Conservation (phyloP, 2,113 vertebrate species). For the Gnathonemus longibarbis region DNA sequence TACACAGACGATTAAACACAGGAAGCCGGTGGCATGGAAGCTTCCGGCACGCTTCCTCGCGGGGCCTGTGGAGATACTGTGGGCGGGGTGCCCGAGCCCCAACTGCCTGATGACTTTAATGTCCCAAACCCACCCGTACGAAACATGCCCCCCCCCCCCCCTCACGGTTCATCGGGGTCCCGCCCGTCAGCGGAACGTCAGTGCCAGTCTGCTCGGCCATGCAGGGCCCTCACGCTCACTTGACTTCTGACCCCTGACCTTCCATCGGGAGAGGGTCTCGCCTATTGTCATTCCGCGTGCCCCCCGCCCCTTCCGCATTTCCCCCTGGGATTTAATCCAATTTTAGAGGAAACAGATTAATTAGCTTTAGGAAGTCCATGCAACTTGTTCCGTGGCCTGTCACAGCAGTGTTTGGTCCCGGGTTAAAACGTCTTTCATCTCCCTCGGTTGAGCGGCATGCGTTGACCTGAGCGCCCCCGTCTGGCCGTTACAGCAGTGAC, state of each 20-base stretch:
- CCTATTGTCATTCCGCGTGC: constrained; percentile 8
- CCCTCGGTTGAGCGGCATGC: neutral
- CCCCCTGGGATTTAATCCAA: constrained; percentile 26
- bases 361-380: constrained; percentile 24
- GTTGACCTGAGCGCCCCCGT: neutral
- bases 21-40: constrained; percentile 17
- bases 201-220: neutral
- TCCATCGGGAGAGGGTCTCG: neutral
- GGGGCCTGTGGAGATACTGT: neutral
- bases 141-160: neutral
- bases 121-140: neutral
- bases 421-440: neutral
- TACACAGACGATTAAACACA: constrained; percentile 42
- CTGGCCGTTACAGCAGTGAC: neutral
- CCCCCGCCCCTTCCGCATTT: neutral
- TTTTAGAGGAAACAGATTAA: constrained; percentile 35
- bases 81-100: neutral
- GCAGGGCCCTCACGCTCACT: neutral
- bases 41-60: neutral
- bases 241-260: neutral
- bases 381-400: constrained; percentile 20
- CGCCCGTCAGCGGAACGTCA: neutral
- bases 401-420: constrained; percentile 14
- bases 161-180: neutral
- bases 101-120: neutral